Conservation (phyloP, 1,140 invertebrate genomes). For the Papilio polytes region DNA sequence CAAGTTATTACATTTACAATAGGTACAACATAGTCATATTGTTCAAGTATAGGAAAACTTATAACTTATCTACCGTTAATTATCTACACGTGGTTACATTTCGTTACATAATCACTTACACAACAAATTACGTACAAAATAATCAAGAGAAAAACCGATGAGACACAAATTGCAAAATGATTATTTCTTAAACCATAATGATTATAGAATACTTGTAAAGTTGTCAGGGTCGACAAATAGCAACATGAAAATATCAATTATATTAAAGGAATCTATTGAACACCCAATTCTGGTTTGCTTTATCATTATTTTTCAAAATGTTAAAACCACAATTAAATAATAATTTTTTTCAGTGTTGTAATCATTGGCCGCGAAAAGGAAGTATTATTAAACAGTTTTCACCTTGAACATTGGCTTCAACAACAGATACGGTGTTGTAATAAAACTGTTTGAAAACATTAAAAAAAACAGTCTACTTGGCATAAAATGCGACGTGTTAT, state of each 20-base stretch:
- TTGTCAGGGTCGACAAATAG: no score
- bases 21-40: neutral
- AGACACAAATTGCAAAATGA: neutral
- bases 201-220: neutral
- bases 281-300: neutral
- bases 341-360: neutral
- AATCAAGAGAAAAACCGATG: neutral
- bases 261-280: no score
- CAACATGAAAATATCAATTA: no score
- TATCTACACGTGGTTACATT: neutral
- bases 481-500: constrained; percentile 17
- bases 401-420: constrained; percentile 31
- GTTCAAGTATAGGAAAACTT: constrained; percentile 2
- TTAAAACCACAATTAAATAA: neutral
- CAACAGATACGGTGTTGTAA: constrained; percentile 14
- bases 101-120: neutral
- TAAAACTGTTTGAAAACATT: constrained; percentile 23
- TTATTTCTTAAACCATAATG: neutral
- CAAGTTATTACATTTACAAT: neutral
- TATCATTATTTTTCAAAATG: neutral
- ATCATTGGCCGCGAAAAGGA: constrained; percentile 10
- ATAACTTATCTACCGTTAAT: constrained; percentile 7
- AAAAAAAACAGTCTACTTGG: constrained; percentile 33
- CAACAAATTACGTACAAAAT: neutral
- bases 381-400: constrained; percentile 25